Conservation (phyloP, 2,113 vertebrate species). For the Gorsachius goisagi region DNA sequence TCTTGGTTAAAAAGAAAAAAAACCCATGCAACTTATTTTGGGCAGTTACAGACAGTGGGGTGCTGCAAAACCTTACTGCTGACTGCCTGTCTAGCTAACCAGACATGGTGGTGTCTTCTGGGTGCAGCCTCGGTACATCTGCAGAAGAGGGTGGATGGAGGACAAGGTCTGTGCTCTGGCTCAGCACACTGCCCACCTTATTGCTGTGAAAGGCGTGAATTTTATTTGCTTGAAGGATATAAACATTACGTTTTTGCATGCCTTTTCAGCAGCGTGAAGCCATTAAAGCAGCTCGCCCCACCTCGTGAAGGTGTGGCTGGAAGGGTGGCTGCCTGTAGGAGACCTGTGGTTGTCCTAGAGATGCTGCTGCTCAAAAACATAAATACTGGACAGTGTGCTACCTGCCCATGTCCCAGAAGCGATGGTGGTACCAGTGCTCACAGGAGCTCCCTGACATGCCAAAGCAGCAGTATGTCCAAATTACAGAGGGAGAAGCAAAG, state of each 20-base stretch:
- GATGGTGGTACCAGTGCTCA: neutral
- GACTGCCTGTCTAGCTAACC: neutral
- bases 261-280: neutral
- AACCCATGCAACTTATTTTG: neutral
- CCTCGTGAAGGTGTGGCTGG: rapidly evolving
- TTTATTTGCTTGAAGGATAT: neutral
- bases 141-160: neutral
- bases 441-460: neutral
- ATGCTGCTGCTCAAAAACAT: neutral
- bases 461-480: neutral
- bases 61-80: neutral
- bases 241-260: neutral
- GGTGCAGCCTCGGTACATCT: neutral
- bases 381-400: neutral
- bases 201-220: neutral
- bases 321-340: neutral
- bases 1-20: neutral
- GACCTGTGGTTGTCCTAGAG: neutral
- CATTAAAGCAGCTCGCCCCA: neutral
- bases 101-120: neutral
- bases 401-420: neutral
- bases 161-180: neutral
- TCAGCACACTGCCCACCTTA: neutral
- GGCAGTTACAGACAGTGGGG: neutral
- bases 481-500: neutral